Conservation (phyloP, 2,113 vertebrate species). For the Microtus richardsoni region DNA sequence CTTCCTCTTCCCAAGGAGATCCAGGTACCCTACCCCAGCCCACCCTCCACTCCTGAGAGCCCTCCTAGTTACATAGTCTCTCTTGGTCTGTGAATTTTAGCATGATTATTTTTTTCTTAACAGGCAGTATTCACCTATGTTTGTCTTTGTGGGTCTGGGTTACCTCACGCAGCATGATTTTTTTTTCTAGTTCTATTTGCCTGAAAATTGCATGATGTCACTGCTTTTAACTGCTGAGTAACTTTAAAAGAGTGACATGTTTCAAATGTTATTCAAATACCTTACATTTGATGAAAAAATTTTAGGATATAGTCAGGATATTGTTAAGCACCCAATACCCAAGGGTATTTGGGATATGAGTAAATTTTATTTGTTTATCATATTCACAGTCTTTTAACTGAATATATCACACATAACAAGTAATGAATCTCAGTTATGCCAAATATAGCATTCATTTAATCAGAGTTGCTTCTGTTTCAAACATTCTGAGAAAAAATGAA, state of each 20-base stretch:
- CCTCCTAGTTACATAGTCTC: background rate
- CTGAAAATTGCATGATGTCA: background rate
- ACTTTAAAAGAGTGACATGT: background rate
- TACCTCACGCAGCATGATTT: background rate
- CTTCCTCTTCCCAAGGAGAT: background rate
- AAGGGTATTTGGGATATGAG: constrained; percentile 17
- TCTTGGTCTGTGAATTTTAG: background rate
- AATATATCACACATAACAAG: constrained; percentile 64
- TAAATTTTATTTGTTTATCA: constrained; percentile 64
- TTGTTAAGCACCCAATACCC: background rate
- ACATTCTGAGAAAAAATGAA: constrained; percentile 74
- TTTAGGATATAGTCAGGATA: background rate
- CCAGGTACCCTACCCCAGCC: too few relatives aligned
- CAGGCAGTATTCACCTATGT: background rate
- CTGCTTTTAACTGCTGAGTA: background rate
- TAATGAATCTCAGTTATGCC: constrained; percentile 68
- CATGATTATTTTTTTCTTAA: background rate
- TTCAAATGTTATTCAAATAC: constrained; percentile 42
- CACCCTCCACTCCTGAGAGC: too few relatives aligned
- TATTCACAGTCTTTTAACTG: constrained; percentile 63
- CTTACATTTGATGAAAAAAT: background rate
- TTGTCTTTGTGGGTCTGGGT: background rate
- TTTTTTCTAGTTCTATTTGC: background rate
- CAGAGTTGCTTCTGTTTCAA: constrained; percentile 70
- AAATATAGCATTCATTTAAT: constrained; percentile 76